Base-by-base conservation (phyloP, 2,888 invertebrate species). In the Ectemnius cavifrons region DNA sequence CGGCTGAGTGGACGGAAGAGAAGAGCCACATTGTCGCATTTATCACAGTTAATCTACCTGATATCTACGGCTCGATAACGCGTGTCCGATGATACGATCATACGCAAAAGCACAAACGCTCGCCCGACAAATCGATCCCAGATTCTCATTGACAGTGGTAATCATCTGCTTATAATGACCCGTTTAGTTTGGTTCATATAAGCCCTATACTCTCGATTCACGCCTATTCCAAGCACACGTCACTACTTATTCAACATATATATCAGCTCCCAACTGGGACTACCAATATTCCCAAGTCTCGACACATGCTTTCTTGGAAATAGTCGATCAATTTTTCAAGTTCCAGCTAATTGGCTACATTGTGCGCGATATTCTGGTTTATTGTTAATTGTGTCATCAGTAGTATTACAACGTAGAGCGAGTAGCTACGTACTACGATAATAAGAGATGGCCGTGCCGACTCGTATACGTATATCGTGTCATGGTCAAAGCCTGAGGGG, bases 401-500 rank as follows among this genome's bases (percentile, higher is more conserved):
- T 11, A 37, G 37, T 11, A 11, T 37, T 37, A 37, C 6, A 11
- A 37, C 6, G 37, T 8, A 37, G 37, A 37, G 11, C 37, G 5
- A 37, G 37, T 11, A 37, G 37, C 6, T 37, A 37, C 37, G n/a
- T 63, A 62, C 49, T 62, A 68, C 75, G 75, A 72, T 81, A 81
- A 79, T 73, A 75, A 72, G 71, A 67, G 73, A 20, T 45, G 77
- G 67, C 64, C 79, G 75, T 0, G 11, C 79, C 65, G 70, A 70
- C 73, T 77, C 74, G 74, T 72, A 82, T 37, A 37, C 8, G 37
- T 70, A 73, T 83, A 81, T 77, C 80, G 78, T 81, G 83, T 83
- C 83, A 83, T 73, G 83, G 83, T 81, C 78, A 75, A 71, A 83
- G 78, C 76, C 75, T 78, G 11, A 63, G 63, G 78, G 78, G 81